Conservation (phyloP, 2,113 vertebrate species). For the Merops nubicus region DNA sequence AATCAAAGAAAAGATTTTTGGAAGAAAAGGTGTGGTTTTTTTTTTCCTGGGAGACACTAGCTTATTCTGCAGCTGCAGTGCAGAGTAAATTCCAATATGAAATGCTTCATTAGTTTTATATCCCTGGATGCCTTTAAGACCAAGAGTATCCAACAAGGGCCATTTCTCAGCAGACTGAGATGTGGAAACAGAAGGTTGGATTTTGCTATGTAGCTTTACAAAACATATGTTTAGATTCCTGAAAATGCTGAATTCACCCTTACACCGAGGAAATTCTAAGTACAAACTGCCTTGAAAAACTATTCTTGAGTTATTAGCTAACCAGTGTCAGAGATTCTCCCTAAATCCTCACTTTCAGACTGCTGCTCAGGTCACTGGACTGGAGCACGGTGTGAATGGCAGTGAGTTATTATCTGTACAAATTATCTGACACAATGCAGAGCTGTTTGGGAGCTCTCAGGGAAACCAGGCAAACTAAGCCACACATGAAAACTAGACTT, state of each 20-base stretch:
- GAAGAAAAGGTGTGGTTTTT: not conserved
- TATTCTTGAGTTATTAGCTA: not conserved
- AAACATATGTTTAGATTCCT: not conserved
- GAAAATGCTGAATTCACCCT: not conserved
- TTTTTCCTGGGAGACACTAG: not conserved
- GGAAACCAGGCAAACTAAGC: not conserved
- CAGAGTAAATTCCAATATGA: not conserved
- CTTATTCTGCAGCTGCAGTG: not conserved
- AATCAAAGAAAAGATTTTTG: not conserved
- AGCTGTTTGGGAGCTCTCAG: not conserved
- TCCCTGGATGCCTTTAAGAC: not conserved
- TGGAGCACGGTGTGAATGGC: not conserved
- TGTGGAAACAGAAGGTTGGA: not conserved
- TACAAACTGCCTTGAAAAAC: not conserved
- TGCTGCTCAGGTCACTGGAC: not conserved
- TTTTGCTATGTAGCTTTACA: not conserved
- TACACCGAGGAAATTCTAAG: not conserved
- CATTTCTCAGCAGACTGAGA: not conserved
- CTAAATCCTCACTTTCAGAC: not conserved
- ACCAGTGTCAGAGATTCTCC: not conserved
- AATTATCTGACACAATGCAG: not conserved
- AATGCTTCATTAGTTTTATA: not conserved
- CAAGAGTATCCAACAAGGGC: not conserved
- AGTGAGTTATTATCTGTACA: not conserved
- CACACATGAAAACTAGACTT: not conserved